These are phyloP conservation scores for Molossus molossus DNA, from an alignment of 2,797 vertebrate species.

Conservation along the genomic window DNA sequence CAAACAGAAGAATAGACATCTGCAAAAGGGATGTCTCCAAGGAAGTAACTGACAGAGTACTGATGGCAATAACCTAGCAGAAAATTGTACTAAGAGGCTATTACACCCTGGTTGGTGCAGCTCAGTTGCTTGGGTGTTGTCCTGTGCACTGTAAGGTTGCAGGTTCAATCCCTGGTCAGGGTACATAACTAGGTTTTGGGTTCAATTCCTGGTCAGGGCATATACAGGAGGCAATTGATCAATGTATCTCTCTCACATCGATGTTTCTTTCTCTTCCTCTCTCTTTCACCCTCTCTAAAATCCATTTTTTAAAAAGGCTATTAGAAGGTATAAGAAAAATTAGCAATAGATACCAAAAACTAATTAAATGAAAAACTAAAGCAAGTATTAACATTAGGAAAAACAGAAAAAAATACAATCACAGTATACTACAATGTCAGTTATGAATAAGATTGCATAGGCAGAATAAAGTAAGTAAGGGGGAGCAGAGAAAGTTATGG, in stretches of 20 bases:
- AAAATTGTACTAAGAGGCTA: neutral
- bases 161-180: neutral
- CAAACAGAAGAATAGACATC: neutral
- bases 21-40: neutral
- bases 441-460: neutral
- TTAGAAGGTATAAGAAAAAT: constrained; percentile 1
- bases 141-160: neutral
- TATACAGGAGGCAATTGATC: neutral
- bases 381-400: constrained; percentile 18
- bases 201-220: neutral
- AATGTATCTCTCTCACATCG: neutral
- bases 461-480: neutral
- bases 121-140: neutral
- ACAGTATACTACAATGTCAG: neutral
- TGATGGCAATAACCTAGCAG: neutral
- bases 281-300: neutral
- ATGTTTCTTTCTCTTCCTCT: neutral
- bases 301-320: neutral
- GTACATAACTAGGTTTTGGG: neutral
- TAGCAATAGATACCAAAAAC: neutral
- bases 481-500: neutral
- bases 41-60: neutral
- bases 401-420: constrained; percentile 29
- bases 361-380: constrained; percentile 29
- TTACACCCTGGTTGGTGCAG: neutral